Conservation (phyloP, 1,140 invertebrate genomes). For the Pseudomyrmex concolor region DNA sequence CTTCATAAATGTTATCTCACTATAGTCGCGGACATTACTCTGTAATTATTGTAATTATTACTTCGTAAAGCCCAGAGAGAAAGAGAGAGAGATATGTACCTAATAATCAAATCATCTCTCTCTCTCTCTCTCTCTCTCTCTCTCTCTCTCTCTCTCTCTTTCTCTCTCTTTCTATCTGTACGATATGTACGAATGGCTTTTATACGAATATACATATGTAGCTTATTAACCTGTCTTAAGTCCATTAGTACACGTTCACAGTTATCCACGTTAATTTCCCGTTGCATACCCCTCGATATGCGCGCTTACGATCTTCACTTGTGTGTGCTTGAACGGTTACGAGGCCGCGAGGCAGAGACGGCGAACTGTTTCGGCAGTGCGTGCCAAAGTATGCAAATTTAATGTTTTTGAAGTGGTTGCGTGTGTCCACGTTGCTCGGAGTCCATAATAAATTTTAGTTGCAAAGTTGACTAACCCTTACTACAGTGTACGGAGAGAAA, state of each 20-base stretch:
- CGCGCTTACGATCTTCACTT: slow-evolving; percentile 26
- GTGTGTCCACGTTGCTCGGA: slow-evolving; percentile 47
- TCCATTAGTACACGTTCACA: slow-evolving; percentile 53
- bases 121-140: neutral
- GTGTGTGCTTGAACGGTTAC: slow-evolving; percentile 34
- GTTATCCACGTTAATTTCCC: slow-evolving; percentile 57
- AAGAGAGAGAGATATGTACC: neutral
- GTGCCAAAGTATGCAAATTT: slow-evolving; percentile 57
- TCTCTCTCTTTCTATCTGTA: neutral
- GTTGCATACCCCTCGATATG: slow-evolving; percentile 46
- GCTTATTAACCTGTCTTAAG: slow-evolving; percentile 58
- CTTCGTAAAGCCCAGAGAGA: neutral
- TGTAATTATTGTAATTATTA: neutral
- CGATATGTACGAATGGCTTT: neutral
- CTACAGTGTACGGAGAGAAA: slow-evolving; percentile 12
- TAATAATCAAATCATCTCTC: neutral
- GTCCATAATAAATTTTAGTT: slow-evolving; percentile 58
- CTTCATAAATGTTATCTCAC: neutral
- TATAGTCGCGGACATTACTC: neutral
- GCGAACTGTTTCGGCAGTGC: slow-evolving; percentile 50
- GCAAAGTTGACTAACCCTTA: slow-evolving; percentile 36
- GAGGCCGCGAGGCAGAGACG: slow-evolving; percentile 31
- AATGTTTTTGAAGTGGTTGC: slow-evolving; percentile 45
- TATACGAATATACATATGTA: slow-evolving; percentile 1
- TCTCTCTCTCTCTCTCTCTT: neutral